phyloP scores from a whole-genome alignment of 2,113 vertebrate genomes.

The Prinia subflava region DNA sequence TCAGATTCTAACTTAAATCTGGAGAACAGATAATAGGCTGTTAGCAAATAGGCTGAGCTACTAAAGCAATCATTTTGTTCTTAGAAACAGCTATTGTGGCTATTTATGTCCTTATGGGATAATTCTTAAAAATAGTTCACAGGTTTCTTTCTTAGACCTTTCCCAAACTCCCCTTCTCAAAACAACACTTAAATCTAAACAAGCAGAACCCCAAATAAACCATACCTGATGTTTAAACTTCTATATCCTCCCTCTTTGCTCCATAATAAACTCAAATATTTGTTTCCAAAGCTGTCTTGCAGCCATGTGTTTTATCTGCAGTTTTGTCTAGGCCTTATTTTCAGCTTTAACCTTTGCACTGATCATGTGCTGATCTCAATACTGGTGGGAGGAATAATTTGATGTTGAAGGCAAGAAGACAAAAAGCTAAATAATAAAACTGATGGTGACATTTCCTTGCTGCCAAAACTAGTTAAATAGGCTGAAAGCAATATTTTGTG shows the following conservation, averaged over 20 bases:
- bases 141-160: background rate
- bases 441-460: background rate
- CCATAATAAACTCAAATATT: background rate
- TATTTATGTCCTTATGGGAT: background rate
- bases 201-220: background rate
- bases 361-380: background rate
- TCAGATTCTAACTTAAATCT: background rate
- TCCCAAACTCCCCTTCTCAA: background rate
- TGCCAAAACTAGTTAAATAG: background rate
- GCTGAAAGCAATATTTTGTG: background rate
- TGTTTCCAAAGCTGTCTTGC: background rate
- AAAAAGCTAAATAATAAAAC: background rate
- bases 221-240: background rate
- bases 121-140: background rate
- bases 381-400: background rate
- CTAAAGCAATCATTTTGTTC: background rate
- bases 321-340: background rate
- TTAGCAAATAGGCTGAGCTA: background rate
- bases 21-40: background rate
- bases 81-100: fast-evolving
- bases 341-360: background rate
- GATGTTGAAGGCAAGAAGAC: background rate
- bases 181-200: background rate
- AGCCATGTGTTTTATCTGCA: background rate
- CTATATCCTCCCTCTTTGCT: background rate